Base-by-base conservation (phyloP, 2,113 vertebrate species). In the Bubalus kerabau region DNA sequence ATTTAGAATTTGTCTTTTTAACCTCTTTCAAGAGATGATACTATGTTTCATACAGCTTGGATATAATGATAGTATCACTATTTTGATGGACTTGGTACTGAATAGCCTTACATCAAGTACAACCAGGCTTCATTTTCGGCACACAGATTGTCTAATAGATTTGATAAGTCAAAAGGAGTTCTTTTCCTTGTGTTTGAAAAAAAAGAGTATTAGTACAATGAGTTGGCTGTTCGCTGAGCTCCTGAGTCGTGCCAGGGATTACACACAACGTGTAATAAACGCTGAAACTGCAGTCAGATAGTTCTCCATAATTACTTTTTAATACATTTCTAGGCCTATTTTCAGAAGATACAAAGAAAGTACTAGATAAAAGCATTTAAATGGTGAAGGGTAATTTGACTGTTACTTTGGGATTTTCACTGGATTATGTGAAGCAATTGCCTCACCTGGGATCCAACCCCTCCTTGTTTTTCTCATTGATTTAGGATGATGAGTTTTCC, bases 401-500 rank as follows among this genome's bases (percentile, higher is more conserved):
- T 83, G 80, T 62, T 92, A 82, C 32, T 24, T 32, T 46, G 43
- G 78, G 50, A 95, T 95, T 98, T 97, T 96, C 28, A 40, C 82
- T 23, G 97, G 71, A 67, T 85, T 21, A 6, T 30, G 3, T 2
- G 1, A 43, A 67, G 2, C 2, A 19, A 5, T 83, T 17, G 1
- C 1, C 57, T 94, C 36, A 14, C 40, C 57, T n/a, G 54, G 88
- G 95, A 46, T 74, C 15, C 7, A 40, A 2, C 50, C 67, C 43
- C 14, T 11, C 9, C 83, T 54, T 46, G 17, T 87, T 80, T 54
- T 83, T 85, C 78, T 94, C 50, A 71, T 93, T 86, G 97, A 90
- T 54, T 86, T 83, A 82, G 54, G 83, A 93, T 71, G 85, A 90
- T 23, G 57, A 71, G 19, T 88, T 97, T 98, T 96, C 97, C 43